A percentile compares a stretch with the other conserved stretches of the same genome.
phyloP scores from a whole-genome alignment of 2,113 vertebrate genomes.

The Cromileptes altivelis region DNA sequence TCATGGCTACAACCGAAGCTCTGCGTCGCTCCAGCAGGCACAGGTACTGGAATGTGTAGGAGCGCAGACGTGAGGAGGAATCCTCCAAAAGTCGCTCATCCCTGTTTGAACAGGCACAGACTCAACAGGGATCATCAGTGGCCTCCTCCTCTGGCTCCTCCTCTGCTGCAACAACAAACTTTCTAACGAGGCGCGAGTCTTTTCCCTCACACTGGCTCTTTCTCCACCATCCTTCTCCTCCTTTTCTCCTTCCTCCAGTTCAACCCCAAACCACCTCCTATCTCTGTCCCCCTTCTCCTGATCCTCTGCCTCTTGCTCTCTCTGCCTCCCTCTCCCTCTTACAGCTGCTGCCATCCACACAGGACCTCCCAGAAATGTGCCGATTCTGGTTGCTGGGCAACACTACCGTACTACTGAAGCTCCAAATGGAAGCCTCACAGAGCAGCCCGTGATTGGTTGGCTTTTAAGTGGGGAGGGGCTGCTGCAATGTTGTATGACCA shows the following conservation, averaged over 20 bases:
- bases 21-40: slow-evolving; percentile 45
- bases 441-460: slow-evolving; percentile 67
- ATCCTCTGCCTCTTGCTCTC: slow-evolving; percentile 53
- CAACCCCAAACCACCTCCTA: slow-evolving; percentile 45
- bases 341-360: slow-evolving; percentile 77
- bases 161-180: slow-evolving; percentile 63
- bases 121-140: slow-evolving; percentile 24
- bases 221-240: slow-evolving; percentile 45
- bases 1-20: slow-evolving; percentile 48
- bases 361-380: slow-evolving; percentile 83
- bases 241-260: slow-evolving; percentile 22
- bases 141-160: slow-evolving; percentile 35
- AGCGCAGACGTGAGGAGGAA: slow-evolving; percentile 18
- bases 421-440: slow-evolving; percentile 77
- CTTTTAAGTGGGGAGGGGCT: slow-evolving; percentile 64
- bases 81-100: slow-evolving; percentile 44
- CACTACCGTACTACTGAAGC: slow-evolving; percentile 83
- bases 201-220: slow-evolving; percentile 6
- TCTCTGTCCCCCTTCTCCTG: slow-evolving; percentile 47
- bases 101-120: slow-evolving; percentile 23
- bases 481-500: slow-evolving; percentile 68
- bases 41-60: slow-evolving; percentile 55
- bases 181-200: slow-evolving; percentile 39
- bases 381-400: slow-evolving; percentile 84
- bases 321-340: slow-evolving; percentile 53